Percentiles rank a stretch among this genome's conserved stretches.
Conservation (phyloP, 2,888 invertebrate species). For the Halocaridina rubra region DNA sequence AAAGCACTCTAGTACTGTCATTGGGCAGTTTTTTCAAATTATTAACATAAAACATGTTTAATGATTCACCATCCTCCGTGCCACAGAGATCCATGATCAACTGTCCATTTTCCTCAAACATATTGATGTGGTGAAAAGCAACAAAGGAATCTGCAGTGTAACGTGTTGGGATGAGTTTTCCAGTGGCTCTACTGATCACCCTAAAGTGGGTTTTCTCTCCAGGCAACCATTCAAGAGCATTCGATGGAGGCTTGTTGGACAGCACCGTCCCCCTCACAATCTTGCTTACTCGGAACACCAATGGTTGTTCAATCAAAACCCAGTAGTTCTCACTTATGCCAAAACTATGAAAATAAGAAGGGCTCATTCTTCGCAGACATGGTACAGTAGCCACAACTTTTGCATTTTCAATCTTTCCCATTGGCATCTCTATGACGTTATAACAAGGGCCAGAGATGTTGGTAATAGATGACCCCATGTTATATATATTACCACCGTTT, state of each 20-base stretch:
- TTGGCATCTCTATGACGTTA: neutral
- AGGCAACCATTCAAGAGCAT: slow-evolving; percentile 68
- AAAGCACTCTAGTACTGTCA: neutral
- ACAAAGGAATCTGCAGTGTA: slow-evolving; percentile 70
- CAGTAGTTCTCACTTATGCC: slow-evolving; percentile 86
- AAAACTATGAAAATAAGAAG: slow-evolving; percentile 93
- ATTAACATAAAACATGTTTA: neutral
- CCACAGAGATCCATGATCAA: slow-evolving; percentile 66
- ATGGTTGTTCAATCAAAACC: slow-evolving; percentile 88
- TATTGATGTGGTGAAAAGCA: slow-evolving; percentile 72
- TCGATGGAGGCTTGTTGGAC: slow-evolving; percentile 67
- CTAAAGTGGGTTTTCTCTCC: slow-evolving; percentile 66
- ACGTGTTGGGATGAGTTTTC: slow-evolving; percentile 66
- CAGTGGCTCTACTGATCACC: slow-evolving; percentile 68
- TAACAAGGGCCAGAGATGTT: neutral
- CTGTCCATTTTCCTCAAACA: slow-evolving; percentile 70
- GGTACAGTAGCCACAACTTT: slow-evolving; percentile 78
- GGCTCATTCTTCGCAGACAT: slow-evolving; percentile 82
- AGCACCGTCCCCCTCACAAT: slow-evolving; percentile 69
- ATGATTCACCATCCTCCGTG: slow-evolving; percentile 74
- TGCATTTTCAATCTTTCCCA: slow-evolving; percentile 68
- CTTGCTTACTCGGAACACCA: slow-evolving; percentile 78
- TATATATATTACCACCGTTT: slow-evolving; percentile 81
- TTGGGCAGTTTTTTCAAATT: neutral
- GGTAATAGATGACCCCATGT: slow-evolving; percentile 68